phyloP scores from a whole-genome alignment of 2,888 invertebrate species.

The Noctua pronuba region DNA sequence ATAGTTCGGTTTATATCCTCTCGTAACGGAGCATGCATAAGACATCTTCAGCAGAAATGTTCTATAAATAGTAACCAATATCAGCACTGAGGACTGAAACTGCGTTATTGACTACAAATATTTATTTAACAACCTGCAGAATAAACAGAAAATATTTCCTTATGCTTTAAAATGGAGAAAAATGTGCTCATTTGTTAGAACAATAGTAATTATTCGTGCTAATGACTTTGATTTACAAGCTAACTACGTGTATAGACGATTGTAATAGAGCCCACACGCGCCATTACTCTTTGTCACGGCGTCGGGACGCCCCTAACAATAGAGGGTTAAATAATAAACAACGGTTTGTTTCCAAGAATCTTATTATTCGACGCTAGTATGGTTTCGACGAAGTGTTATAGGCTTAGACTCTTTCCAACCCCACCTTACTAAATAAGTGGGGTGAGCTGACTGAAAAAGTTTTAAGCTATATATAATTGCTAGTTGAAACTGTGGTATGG shows the following conservation, averaged over 20 bases:
- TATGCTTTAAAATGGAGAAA: not conserved
- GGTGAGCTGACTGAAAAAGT: not conserved
- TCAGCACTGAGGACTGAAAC: constrained; percentile 1
- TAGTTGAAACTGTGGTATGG: not conserved
- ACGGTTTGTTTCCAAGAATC: constrained; percentile 66
- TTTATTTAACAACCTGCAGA: constrained; percentile 6
- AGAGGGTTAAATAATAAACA: constrained; percentile 72
- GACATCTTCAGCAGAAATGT: constrained; percentile 43
- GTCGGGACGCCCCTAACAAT: constrained; percentile 66
- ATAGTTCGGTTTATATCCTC: constrained; percentile 57
- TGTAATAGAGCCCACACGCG: constrained; percentile 65
- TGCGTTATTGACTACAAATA: constrained; percentile 14
- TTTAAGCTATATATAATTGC: not conserved
- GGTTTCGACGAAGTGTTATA: constrained; percentile 42
- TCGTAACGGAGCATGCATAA: constrained; percentile 42
- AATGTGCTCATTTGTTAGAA: constrained; percentile 12
- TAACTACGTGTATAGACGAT: constrained; percentile 66
- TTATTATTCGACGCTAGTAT: constrained; percentile 58
- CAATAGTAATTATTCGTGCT: constrained; percentile 56
- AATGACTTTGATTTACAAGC: constrained; percentile 73
- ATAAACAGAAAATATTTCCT: constrained; percentile 9
- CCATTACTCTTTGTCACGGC: constrained; percentile 69
- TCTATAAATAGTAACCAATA: constrained; percentile 30
- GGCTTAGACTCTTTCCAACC: constrained; percentile 15
- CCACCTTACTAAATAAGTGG: not conserved